These are phyloP conservation scores for Halictus rubicundus DNA, from an alignment of 1,140 invertebrate genomes.

Conservation along the genomic window DNA sequence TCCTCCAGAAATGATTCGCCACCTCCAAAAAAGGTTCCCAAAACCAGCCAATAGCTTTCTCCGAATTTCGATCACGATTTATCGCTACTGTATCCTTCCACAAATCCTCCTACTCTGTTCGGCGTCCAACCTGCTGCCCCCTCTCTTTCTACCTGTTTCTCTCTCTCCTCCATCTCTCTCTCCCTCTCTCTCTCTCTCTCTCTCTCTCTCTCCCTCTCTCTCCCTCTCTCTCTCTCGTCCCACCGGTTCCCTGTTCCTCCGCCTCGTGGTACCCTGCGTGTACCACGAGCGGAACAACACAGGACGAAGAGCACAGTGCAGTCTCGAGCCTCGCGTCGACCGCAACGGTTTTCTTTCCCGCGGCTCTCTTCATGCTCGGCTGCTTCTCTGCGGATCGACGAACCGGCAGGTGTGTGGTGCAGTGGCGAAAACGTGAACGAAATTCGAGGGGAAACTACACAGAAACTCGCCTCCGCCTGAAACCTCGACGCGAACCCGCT, in stretches of 20 bases:
- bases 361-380: constrained; percentile 30
- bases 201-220: background rate
- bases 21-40: background rate
- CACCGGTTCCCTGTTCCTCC: background rate
- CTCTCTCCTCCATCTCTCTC: too few relatives aligned
- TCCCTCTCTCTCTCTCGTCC: constrained; percentile 14
- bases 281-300: constrained; percentile 16
- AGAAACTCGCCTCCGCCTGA: too few relatives aligned
- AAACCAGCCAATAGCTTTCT: too few relatives aligned
- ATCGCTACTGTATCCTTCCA: too few relatives aligned
- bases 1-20: too few relatives aligned
- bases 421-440: constrained; percentile 22
- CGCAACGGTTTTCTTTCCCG: constrained; percentile 32
- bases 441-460: background rate
- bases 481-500: too few relatives aligned
- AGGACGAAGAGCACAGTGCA: constrained; percentile 41
- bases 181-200: background rate
- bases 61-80: too few relatives aligned
- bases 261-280: constrained; percentile 8
- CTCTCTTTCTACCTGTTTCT: too few relatives aligned
- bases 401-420: constrained; percentile 44
- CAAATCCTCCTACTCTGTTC: too few relatives aligned
- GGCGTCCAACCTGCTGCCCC: too few relatives aligned
- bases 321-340: constrained; percentile 66
- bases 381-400: constrained; percentile 17